Evolutionary conservation across 2,797 vertebrate genomes (phyloP).

Genomic region (Gila robusta): DNA sequence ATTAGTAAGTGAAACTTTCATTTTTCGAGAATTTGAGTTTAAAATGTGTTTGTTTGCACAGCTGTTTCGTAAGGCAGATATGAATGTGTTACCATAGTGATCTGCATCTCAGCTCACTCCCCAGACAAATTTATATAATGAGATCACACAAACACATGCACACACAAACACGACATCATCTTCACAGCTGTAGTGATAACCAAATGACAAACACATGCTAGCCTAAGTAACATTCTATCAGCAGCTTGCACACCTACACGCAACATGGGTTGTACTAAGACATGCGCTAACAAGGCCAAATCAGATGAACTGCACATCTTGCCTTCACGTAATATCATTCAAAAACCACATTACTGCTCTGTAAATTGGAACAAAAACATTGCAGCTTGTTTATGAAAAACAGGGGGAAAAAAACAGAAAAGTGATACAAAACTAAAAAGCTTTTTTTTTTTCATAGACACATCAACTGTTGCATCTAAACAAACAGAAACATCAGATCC

Average conservation of each 20-base stretch:
- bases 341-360: neutral
- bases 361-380: neutral
- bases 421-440: neutral
- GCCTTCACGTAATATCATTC: conserved; percentile 7
- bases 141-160: conserved; percentile 47
- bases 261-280: conserved; percentile 13
- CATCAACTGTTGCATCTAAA: neutral
- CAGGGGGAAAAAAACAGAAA: too few species aligned
- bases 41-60: conserved; percentile 48
- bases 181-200: conserved; percentile 26
- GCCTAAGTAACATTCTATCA: conserved; percentile 28
- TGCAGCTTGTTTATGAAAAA: neutral
- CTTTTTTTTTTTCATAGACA: neutral
- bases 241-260: conserved; percentile 48
- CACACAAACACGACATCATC: conserved; percentile 53
- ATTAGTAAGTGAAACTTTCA: conserved; percentile 42
- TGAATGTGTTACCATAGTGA: conserved; percentile 57
- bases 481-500: neutral
- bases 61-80: conserved; percentile 43
- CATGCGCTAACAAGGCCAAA: conserved; percentile 25
- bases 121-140: conserved; percentile 54
- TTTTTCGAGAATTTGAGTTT: conserved; percentile 21
- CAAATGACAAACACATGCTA: conserved; percentile 42
- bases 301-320: conserved; percentile 26
- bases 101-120: conserved; percentile 52